Base-by-base conservation (phyloP, 2,888 invertebrate genomes). In the Sylvicola cinctus region DNA sequence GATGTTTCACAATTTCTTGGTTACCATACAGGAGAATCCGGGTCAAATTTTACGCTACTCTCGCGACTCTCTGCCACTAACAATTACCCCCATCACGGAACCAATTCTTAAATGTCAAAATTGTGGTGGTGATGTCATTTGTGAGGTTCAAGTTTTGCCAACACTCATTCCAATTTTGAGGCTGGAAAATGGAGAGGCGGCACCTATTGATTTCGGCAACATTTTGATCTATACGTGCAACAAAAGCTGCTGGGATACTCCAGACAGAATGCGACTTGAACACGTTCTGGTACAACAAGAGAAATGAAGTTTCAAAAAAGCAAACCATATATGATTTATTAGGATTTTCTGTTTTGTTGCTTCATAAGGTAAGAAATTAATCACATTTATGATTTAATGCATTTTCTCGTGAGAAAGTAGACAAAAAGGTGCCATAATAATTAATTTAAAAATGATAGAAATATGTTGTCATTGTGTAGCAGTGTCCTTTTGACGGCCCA, bases 131-230 rank as follows among this genome's bases (percentile, higher is more conserved):
- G 68, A 70, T 25, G 63, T 76, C 42, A 62, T 68, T 16, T 87
- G 84, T 51, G 90, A 90, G 54, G 56, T 87, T 10, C 90, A 90
- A 60, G 61, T 90, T 29, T 61, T 88, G 32, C 81, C 90, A 1
- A 76, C 78, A 3, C 61, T 87, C 26, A 74, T 87, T 36, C 70
- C 75, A 14, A 69, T 74, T 36, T 58, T 87, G 25, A 61, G 62
- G 34, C 54, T 83, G 32, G 54, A 60, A 13, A 64, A 64, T 10
- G 62, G 56, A 23, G 66, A 66, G 39, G 47, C 54, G 3, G 55
- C 63, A 14, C 63, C 63, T 11, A 55, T 83, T 28, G 88, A 90
- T 54, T 88, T 80, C 52, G 81, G 88, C 7, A 85, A 83, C n/a
- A 75, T 85, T 3, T 58, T 87, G 11, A 60, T 88, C 12, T 88